These are phyloP conservation scores for Nyctibius bracteatus DNA, from an alignment of 2,113 vertebrate species.

Conservation along the genomic window DNA sequence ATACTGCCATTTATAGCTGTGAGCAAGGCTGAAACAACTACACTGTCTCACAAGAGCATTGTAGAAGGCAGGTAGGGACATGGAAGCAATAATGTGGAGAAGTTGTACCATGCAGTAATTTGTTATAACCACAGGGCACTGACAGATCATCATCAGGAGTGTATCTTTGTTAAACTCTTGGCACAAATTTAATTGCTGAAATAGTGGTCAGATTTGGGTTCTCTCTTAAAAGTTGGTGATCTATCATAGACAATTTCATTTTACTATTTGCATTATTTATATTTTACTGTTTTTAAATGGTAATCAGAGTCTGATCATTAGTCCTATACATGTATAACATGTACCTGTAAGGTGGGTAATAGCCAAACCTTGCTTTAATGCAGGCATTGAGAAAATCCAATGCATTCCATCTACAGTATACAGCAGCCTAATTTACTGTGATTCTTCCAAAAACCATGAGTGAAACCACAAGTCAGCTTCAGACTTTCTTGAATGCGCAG, in stretches of 20 bases:
- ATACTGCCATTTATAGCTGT: not conserved
- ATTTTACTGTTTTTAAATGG: not conserved
- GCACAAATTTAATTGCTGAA: not conserved
- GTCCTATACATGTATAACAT: not conserved
- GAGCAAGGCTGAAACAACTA: not conserved
- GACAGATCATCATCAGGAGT: not conserved
- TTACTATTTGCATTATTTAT: not conserved
- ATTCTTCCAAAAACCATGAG: not conserved
- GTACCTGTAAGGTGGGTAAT: not conserved
- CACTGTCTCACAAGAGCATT: not conserved
- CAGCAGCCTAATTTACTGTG: not conserved
- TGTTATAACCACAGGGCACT: not conserved
- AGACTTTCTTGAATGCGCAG: not conserved
- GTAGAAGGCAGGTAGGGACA: not conserved
- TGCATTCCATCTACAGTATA: not conserved
- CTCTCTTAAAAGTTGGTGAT: not conserved
- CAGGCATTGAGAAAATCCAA: not conserved
- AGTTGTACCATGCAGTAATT: not conserved
- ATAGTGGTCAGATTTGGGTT: not conserved
- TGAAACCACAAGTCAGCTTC: not conserved
- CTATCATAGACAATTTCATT: not conserved
- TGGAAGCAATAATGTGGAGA: not conserved
- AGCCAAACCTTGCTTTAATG: not conserved
- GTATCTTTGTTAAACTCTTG: not conserved
- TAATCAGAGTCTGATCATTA: not conserved